These are phyloP conservation scores for Sitta carolinensis DNA, from an alignment of 2,797 vertebrate species.

Conservation along the genomic window DNA sequence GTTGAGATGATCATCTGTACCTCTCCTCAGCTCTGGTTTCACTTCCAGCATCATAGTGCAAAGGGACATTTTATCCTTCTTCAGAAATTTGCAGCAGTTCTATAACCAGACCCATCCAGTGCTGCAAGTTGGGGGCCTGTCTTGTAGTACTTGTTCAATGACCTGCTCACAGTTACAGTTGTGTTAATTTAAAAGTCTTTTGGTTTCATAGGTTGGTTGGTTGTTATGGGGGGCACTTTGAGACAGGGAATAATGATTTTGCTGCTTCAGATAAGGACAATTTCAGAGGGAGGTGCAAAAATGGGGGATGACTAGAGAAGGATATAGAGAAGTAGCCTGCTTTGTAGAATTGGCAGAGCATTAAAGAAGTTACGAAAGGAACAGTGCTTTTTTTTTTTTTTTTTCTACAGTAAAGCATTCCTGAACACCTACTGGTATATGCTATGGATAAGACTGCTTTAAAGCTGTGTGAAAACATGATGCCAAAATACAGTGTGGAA, in stretches of 20 bases:
- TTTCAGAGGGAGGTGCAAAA: neutral
- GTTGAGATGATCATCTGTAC: conserved; percentile 26
- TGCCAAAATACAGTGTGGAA: neutral
- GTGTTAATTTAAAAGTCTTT: neutral
- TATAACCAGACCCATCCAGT: conserved; percentile 48
- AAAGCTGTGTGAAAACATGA: neutral
- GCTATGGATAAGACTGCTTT: neutral
- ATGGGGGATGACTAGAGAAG: neutral
- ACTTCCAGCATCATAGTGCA: neutral
- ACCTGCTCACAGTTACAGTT: neutral
- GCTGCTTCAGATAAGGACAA: neutral
- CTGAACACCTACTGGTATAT: neutral
- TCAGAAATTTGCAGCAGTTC: neutral
- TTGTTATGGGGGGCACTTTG: neutral
- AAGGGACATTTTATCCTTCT: conserved; percentile 46
- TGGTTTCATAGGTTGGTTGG: neutral
- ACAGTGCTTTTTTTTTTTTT: neutral
- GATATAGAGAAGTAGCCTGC: neutral
- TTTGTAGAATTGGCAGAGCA: neutral
- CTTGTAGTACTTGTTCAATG: neutral
- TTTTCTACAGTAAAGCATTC: neutral
- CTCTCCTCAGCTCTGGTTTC: conserved; percentile 38
- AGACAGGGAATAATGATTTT: neutral
- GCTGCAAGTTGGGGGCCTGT: neutral
- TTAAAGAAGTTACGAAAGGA: neutral